Evolutionary conservation across 2,113 vertebrate genomes (phyloP).

Genomic region (Microtus montanus): DNA sequence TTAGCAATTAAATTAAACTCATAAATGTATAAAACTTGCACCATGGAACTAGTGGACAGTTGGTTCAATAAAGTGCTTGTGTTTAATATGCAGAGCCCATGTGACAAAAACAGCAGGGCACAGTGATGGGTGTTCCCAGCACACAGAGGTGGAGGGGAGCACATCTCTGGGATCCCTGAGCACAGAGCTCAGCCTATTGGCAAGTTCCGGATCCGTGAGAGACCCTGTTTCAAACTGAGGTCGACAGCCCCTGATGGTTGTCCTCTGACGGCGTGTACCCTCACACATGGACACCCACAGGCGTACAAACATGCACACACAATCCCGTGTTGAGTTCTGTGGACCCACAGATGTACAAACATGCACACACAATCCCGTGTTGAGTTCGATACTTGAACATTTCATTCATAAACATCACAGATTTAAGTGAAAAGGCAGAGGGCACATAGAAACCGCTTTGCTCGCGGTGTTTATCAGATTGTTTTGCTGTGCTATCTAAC

Average conservation of each 20-base stretch:
- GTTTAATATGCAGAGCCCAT: not conserved
- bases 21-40: not conserved
- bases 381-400: not conserved
- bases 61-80: not conserved
- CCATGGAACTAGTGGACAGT: not conserved
- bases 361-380: not conserved
- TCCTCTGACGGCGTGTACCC: not conserved
- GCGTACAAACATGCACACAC: not conserved
- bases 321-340: no score
- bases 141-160: not conserved
- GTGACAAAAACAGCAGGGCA: not conserved
- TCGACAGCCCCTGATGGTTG: not conserved
- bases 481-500: not conserved
- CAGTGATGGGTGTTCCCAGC: not conserved
- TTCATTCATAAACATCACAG: not conserved
- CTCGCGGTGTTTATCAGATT: not conserved
- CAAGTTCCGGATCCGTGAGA: not conserved
- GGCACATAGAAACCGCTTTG: not conserved
- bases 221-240: not conserved
- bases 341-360: not conserved
- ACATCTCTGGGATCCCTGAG: not conserved
- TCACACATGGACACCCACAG: not conserved
- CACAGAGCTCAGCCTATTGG: not conserved
- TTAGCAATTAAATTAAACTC: constrained; percentile 26
- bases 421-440: not conserved